Conservation (phyloP, 1,140 invertebrate genomes). For the Neotoxoptera formosana region DNA sequence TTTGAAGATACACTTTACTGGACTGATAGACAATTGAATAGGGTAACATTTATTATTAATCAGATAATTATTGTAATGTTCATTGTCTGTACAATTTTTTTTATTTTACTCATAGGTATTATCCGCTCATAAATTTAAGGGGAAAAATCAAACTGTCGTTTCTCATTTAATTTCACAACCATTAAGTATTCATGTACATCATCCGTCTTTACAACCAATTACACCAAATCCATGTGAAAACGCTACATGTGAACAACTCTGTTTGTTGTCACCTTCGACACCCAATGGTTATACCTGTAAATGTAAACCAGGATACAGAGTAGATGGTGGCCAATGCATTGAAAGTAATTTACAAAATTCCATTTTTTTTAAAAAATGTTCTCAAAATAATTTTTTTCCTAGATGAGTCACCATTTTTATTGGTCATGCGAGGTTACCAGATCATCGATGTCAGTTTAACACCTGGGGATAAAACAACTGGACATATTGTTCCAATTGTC, state of each 20-base stretch:
- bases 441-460: constrained; percentile 84
- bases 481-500: constrained; percentile 86
- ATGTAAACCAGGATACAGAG: constrained; percentile 87
- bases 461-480: constrained; percentile 76
- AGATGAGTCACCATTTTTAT: constrained; percentile 87
- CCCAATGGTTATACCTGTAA: constrained; percentile 83
- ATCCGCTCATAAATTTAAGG: constrained; percentile 90
- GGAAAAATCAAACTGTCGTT: constrained; percentile 89
- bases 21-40: constrained; percentile 93
- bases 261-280: constrained; percentile 81
- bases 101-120: constrained; percentile 64
- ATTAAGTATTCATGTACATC: constrained; percentile 91
- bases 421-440: constrained; percentile 90
- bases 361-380: constrained; percentile 46
- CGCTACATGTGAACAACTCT: constrained; percentile 87
- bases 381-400: constrained; percentile 58
- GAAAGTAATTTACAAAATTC: constrained; percentile 66
- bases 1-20: constrained; percentile 95
- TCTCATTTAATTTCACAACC: constrained; percentile 94
- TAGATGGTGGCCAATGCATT: constrained; percentile 76
- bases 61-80: background rate
- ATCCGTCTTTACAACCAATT: constrained; percentile 91
- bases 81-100: background rate
- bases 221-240: constrained; percentile 82
- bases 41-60: constrained; percentile 66